These are phyloP conservation scores for Hololepta plana DNA, from an alignment of 2,888 invertebrate genomes.

Conservation along the genomic window DNA sequence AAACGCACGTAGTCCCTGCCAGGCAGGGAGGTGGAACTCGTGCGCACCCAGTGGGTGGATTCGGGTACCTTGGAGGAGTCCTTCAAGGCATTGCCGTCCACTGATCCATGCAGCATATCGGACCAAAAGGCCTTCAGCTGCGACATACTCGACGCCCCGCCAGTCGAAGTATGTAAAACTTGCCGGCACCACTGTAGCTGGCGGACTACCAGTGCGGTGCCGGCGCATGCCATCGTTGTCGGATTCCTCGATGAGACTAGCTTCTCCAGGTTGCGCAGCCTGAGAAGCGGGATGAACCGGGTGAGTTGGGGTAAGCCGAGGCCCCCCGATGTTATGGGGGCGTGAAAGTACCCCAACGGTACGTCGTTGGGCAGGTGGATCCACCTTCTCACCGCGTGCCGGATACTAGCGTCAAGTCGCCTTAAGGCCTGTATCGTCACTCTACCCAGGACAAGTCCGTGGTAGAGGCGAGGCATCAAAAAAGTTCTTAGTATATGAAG, in stretches of 20 bases:
- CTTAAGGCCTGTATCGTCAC: slow-evolving; percentile 8
- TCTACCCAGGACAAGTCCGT: slow-evolving; percentile 15
- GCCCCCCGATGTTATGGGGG: no score
- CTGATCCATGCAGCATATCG: slow-evolving; percentile 9
- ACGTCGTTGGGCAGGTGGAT: slow-evolving; percentile 15
- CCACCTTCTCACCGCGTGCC: slow-evolving; percentile 15
- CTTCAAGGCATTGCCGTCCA: slow-evolving; percentile 11
- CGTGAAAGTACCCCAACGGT: slow-evolving; percentile 17
- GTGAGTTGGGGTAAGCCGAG: slow-evolving; percentile 14
- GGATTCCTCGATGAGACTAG: no score
- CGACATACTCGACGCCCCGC: no score
- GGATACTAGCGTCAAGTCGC: slow-evolving; percentile 15
- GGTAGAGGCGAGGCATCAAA: slow-evolving; percentile 15
- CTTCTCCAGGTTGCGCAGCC: no score
- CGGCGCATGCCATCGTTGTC: slow-evolving; percentile 10
- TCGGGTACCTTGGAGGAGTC: slow-evolving; percentile 5
- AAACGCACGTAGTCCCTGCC: slow-evolving; percentile 18
- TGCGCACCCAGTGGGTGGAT: slow-evolving; percentile 9
- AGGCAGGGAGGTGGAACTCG: slow-evolving; percentile 11
- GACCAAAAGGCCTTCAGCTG: no score
- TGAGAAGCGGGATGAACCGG: slow-evolving; percentile 12
- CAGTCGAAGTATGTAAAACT: no score
- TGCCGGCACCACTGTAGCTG: no score
- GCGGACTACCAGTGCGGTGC: no score
- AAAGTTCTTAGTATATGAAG: slow-evolving; percentile 14